Conservation (phyloP, 2,113 vertebrate genomes). For the Pseudorectes ferrugineus region DNA sequence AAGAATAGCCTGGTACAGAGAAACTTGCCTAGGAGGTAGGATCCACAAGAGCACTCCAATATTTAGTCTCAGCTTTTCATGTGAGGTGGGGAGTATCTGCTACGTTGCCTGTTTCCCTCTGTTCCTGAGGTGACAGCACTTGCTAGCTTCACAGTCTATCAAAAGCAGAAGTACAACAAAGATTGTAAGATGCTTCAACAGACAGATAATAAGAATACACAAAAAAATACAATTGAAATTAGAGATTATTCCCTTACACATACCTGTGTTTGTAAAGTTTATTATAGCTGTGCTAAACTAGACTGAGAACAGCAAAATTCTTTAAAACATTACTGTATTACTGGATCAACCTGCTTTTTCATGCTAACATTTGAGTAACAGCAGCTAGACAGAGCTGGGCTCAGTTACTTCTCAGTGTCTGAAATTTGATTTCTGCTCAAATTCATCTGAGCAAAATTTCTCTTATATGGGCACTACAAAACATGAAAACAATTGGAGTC, state of each 20-base stretch:
- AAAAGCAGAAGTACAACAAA: background rate
- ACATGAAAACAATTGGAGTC: background rate
- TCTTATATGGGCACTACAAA: background rate
- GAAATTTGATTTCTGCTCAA: background rate
- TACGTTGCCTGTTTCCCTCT: rapidly evolving
- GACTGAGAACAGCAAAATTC: background rate
- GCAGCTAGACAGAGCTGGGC: background rate
- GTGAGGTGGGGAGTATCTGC: background rate
- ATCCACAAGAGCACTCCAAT: background rate
- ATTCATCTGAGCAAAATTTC: background rate
- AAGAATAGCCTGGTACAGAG: background rate
- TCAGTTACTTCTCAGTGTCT: background rate
- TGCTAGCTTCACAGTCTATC: background rate
- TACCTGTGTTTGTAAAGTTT: background rate
- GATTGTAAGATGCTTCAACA: background rate
- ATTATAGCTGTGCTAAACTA: background rate
- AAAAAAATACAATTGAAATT: background rate
- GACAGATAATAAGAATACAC: background rate
- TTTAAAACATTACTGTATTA: background rate
- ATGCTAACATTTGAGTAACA: background rate
- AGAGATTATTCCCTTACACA: background rate
- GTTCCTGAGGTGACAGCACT: background rate
- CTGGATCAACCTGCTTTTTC: background rate
- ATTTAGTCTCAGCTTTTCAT: background rate
- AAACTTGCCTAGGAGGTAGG: background rate